Conservation (phyloP, 2,888 invertebrate species). For the Tricholauxania praeusta region DNA sequence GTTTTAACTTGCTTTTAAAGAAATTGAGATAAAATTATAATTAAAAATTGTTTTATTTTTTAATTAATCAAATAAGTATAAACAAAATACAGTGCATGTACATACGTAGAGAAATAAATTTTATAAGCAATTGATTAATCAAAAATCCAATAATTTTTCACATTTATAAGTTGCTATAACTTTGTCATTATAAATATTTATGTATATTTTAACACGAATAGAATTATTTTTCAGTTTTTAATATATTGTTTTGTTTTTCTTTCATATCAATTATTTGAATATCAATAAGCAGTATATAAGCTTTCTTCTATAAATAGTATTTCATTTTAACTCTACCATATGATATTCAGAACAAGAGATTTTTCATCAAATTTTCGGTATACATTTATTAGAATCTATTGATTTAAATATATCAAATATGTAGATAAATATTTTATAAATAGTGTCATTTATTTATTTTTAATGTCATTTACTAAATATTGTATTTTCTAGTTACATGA, state of each 20-base stretch:
- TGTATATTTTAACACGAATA: slow-evolving; percentile 31
- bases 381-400: slow-evolving; percentile 5
- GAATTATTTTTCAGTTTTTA: slow-evolving; percentile 16
- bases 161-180: slow-evolving; percentile 10
- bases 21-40: background rate
- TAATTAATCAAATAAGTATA: no score
- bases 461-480: slow-evolving; percentile 46
- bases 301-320: background rate
- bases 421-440: slow-evolving; percentile 43
- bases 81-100: background rate
- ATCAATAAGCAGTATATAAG: no score
- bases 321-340: slow-evolving; percentile 9
- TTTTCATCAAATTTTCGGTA: background rate
- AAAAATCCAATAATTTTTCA: slow-evolving; percentile 8
- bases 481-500: slow-evolving; percentile 40
- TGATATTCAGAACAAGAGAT: no score
- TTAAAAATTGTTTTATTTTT: background rate
- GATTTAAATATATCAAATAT: slow-evolving; percentile 22
- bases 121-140: background rate
- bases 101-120: background rate
- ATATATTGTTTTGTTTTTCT: slow-evolving; percentile 15
- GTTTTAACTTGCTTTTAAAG: no score
- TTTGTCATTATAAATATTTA: background rate
- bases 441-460: slow-evolving; percentile 46
- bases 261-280: background rate